Evolutionary conservation across 2,113 vertebrate genomes (phyloP).

Genomic region (Mugil cephalus): DNA sequence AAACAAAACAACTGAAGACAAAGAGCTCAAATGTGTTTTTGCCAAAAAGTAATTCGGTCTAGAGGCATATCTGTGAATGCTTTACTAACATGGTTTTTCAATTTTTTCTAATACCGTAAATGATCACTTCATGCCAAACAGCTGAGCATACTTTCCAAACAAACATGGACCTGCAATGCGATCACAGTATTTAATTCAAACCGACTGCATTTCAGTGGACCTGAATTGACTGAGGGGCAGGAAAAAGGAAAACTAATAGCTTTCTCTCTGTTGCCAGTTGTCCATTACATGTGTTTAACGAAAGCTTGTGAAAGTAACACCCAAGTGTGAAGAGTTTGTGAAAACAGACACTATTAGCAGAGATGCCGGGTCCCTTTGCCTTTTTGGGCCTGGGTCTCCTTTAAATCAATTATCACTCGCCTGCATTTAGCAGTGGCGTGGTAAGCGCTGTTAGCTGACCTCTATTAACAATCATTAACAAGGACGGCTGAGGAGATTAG

Average conservation of each 20-base stretch:
- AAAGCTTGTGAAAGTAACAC: constrained; percentile 72
- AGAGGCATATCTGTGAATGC: constrained; percentile 46
- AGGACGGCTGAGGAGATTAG: not conserved
- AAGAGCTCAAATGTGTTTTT: constrained; percentile 51
- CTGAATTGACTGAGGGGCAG: not conserved
- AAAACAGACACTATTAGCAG: constrained; percentile 71
- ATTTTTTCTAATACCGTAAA: constrained; percentile 38
- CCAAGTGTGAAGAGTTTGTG: constrained; percentile 72
- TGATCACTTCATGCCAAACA: constrained; percentile 41
- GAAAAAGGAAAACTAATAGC: constrained; percentile 28
- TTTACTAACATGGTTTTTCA: constrained; percentile 49
- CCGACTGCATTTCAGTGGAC: constrained; percentile 2
- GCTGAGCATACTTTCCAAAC: constrained; percentile 49
- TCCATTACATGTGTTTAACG: constrained; percentile 72
- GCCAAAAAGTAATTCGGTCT: constrained; percentile 53
- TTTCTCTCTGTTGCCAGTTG: constrained; percentile 66
- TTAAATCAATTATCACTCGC: constrained; percentile 68
- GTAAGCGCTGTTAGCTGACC: constrained; percentile 33
- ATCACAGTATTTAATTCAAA: constrained; percentile 22
- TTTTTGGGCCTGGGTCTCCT: constrained; percentile 25
- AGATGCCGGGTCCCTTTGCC: constrained; percentile 54
- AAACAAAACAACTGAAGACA: not conserved
- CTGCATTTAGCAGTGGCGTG: constrained; percentile 9
- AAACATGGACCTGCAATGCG: constrained; percentile 19
- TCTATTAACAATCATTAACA: constrained; percentile 45